Evolutionary conservation across 2,113 vertebrate genomes (phyloP).

Genomic region (Pterocles gutturalis): DNA sequence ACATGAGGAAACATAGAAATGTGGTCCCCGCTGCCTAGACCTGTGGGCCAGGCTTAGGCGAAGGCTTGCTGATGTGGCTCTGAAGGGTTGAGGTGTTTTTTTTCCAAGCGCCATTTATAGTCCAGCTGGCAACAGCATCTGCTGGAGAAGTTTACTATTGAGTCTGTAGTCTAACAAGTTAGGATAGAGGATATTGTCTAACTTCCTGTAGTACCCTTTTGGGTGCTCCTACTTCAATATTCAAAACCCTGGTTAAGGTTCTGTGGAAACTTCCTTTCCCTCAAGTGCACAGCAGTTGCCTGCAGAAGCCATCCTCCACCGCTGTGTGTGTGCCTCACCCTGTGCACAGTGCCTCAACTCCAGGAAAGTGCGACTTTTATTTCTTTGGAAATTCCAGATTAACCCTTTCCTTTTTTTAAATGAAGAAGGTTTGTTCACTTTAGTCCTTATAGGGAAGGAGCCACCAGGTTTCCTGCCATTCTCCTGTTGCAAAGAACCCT

Average conservation of each 20-base stretch:
- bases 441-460: background rate
- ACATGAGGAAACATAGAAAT: background rate
- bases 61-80: background rate
- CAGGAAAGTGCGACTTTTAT: background rate
- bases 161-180: background rate
- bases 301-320: background rate
- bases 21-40: background rate
- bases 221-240: background rate
- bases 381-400: background rate
- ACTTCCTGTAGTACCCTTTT: background rate
- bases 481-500: background rate
- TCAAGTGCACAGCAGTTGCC: background rate
- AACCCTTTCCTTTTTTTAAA: background rate
- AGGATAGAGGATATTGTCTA: background rate
- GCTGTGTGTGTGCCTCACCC: accelerated
- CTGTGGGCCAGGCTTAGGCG: background rate
- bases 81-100: background rate
- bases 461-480: background rate
- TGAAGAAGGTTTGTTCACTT: background rate
- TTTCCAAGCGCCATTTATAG: background rate
- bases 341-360: background rate
- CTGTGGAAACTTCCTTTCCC: background rate
- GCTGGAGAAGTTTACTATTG: background rate
- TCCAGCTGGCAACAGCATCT: background rate
- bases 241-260: background rate